These are phyloP conservation scores for Tolmerus cingulatus DNA, from an alignment of 2,888 invertebrate genomes.

Conservation along the genomic window DNA sequence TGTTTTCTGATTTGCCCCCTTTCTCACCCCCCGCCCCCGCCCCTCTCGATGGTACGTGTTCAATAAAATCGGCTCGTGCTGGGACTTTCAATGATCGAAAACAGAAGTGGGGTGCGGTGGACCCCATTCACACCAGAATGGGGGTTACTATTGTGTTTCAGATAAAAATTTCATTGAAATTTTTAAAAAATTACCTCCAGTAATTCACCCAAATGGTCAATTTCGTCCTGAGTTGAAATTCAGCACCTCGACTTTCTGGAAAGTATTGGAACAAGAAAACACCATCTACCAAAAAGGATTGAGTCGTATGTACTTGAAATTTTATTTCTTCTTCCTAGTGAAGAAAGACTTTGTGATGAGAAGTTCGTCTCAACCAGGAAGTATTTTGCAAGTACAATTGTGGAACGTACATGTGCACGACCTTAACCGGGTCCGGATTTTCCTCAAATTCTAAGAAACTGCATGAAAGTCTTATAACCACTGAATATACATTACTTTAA, in stretches of 20 bases:
- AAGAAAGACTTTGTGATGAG: background rate
- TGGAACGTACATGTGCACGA: background rate
- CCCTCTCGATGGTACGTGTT: constrained; percentile 10
- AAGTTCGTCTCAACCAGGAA: background rate
- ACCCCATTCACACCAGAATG: background rate
- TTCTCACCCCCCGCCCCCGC: background rate
- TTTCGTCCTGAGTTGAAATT: constrained; percentile 8
- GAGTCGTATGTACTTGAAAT: background rate
- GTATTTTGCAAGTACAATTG: background rate
- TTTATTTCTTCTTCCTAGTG: background rate
- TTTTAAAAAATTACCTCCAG: background rate
- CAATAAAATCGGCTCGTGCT: constrained; percentile 38
- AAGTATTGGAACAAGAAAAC: background rate
- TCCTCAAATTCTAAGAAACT: background rate
- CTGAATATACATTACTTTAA: background rate
- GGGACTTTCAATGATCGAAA: constrained; percentile 14
- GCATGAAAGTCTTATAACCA: background rate
- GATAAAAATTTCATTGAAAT: constrained; percentile 23
- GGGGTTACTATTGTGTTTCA: constrained; percentile 1
- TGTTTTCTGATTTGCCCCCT: constrained; percentile 39
- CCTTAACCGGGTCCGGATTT: background rate
- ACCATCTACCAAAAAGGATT: background rate
- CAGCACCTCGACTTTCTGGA: background rate
- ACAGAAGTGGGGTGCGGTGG: background rate
- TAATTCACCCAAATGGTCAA: constrained; percentile 22